Conservation (phyloP, 2,113 vertebrate species). For the Heptranchias perlo region DNA sequence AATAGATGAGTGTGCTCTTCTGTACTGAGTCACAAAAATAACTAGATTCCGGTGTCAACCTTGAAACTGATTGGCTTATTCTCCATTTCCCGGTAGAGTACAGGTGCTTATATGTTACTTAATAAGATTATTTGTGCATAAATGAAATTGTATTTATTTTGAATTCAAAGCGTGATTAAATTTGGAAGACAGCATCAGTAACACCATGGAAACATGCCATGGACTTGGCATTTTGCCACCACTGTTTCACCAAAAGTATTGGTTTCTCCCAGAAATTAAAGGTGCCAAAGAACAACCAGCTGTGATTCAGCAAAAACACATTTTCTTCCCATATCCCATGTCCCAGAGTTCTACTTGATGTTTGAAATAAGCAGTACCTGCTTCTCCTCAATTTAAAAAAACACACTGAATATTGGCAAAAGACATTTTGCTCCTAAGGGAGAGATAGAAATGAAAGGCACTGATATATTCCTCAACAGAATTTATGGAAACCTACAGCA, state of each 20-base stretch:
- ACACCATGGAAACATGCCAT: neutral
- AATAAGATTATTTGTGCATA: neutral
- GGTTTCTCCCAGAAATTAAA: neutral
- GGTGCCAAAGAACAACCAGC: neutral
- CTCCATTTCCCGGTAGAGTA: neutral
- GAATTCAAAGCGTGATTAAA: neutral
- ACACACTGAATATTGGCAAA: neutral
- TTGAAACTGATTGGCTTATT: neutral
- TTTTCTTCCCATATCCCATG: neutral
- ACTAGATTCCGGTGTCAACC: neutral
- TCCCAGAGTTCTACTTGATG: neutral
- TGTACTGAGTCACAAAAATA: neutral
- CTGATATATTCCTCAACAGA: neutral
- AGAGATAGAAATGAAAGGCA: neutral
- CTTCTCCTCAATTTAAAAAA: neutral
- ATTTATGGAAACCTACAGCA: neutral
- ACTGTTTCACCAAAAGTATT: neutral
- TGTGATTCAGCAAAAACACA: neutral
- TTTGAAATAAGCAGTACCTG: neutral
- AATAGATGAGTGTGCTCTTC: neutral
- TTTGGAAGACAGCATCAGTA: neutral
- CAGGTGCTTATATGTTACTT: neutral
- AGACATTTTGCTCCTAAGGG: slow-evolving; percentile 6
- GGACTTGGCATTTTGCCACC: neutral
- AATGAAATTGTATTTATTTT: neutral